Percentiles rank a stretch among this genome's conserved stretches.
These are phyloP conservation scores for Melanchra persicariae DNA, from an alignment of 2,888 invertebrate species.

Conservation along the genomic window DNA sequence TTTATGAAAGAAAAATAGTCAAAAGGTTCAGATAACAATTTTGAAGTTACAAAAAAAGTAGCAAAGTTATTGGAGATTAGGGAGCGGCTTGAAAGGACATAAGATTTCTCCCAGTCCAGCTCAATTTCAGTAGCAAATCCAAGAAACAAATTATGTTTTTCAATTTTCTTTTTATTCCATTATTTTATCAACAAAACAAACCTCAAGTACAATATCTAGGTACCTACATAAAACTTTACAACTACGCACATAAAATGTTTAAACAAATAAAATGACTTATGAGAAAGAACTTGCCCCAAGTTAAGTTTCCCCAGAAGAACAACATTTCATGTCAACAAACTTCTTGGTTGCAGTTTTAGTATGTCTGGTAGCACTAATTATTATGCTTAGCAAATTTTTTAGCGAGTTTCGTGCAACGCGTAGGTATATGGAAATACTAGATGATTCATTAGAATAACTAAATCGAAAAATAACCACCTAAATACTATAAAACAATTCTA, in stretches of 20 bases:
- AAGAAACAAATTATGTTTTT: not conserved
- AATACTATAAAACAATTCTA: conserved; percentile 60
- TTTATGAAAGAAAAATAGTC: not conserved
- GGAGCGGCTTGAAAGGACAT: not conserved
- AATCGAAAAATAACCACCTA: not conserved
- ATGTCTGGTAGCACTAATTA: too few species aligned
- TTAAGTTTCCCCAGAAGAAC: not conserved
- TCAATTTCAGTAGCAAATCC: not conserved
- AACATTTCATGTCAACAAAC: not conserved
- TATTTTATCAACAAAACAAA: not conserved
- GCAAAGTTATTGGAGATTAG: not conserved
- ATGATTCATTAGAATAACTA: not conserved
- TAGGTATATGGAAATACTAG: too few species aligned
- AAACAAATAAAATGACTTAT: not conserved
- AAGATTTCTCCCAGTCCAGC: not conserved
- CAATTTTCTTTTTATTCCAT: not conserved
- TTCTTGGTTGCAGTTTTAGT: not conserved
- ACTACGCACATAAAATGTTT: not conserved
- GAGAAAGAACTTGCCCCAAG: too few species aligned
- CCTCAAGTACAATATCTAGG: not conserved
- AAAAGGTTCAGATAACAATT: not conserved
- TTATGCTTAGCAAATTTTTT: too few species aligned
- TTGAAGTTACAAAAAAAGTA: not conserved
- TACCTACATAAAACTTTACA: not conserved
- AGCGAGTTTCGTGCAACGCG: too few species aligned